Conservation (phyloP, 2,797 vertebrate species). For the Enteromius radiatus region DNA sequence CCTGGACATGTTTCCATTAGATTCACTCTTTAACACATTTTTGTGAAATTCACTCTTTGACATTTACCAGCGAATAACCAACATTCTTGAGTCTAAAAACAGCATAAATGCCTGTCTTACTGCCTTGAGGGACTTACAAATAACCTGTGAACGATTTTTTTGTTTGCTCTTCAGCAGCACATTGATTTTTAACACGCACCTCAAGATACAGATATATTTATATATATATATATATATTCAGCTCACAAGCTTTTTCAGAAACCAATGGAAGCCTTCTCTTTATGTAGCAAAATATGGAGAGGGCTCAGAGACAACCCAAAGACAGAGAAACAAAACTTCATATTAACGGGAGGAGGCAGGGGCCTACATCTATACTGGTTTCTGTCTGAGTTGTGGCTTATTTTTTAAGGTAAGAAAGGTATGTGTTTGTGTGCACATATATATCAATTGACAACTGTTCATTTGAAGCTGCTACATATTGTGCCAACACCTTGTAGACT, state of each 20-base stretch:
- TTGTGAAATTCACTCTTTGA: background rate
- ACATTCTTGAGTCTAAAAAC: background rate
- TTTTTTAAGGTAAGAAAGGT: background rate
- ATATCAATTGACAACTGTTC: conserved; percentile 25
- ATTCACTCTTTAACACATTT: background rate
- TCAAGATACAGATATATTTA: background rate
- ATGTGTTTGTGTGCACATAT: background rate
- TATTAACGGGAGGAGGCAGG: background rate
- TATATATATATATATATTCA: background rate
- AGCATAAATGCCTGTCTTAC: background rate
- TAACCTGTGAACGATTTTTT: conserved; percentile 8
- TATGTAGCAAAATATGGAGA: conserved; percentile 10
- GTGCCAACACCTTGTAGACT: conserved; percentile 54
- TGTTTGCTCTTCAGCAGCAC: background rate
- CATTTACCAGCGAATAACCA: background rate
- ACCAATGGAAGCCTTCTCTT: conserved; percentile 25
- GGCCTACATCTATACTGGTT: background rate
- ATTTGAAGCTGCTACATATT: conserved; percentile 34
- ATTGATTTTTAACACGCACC: background rate
- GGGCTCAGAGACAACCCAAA: conserved; percentile 14
- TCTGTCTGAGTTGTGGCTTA: background rate
- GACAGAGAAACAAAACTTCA: background rate
- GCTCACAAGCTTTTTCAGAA: conserved; percentile 34
- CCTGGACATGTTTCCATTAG: background rate
- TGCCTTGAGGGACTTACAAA: conserved; percentile 1